Evolutionary conservation across 2,113 vertebrate genomes (phyloP), one percentile per base, ranked within the genome.

Genomic region (Anguilla japonica): DNA sequence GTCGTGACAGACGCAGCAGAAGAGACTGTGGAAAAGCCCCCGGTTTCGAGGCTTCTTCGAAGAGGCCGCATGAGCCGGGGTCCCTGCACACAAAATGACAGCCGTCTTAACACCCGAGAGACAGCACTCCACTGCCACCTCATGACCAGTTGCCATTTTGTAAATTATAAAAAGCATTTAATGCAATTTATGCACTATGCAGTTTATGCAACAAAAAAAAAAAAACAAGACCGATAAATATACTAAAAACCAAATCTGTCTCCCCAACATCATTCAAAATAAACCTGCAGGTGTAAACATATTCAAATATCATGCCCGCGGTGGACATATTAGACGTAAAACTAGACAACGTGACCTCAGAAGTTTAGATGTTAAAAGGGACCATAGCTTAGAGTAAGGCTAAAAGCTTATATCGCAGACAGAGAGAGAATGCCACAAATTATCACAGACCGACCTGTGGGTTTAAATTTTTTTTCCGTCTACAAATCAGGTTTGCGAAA

Each of bases 1-100:
- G 3, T 97, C 95, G 57, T 94, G 94, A 84, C 96, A 96, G 50
- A 97, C 90, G 50, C 96, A 97, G 94, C 96, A 97, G 92, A 96
- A 96, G 5, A 98, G 93, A 0, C 96, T 95, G 78, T 93, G 94
- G 89, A 97, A 90, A 84, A 97, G 94, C 41, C 96, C 95, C 89
- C 95, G 93, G 43, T 91, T 94, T 71, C 94, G 94, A 83, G 94
- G 95, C 90, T 97, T 97, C 94, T 96, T 96, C 46, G 96, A 95
- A 56, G 94, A 89, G 2, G 91, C 84, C 29, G 86, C 90, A 67
- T 87, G 89, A 87, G 91, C 93, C 79, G 92, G 93, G 57, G 94
- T 94, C 92, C 95, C 95, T 97, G 89, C 39, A 86, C 84, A 89
- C 20, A 89, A 29, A 16, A 6, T 40, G 39, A 39, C 16, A 53